These are phyloP conservation scores for Limnephilus marmoratus DNA, from an alignment of 2,888 invertebrate genomes.

Conservation along the genomic window DNA sequence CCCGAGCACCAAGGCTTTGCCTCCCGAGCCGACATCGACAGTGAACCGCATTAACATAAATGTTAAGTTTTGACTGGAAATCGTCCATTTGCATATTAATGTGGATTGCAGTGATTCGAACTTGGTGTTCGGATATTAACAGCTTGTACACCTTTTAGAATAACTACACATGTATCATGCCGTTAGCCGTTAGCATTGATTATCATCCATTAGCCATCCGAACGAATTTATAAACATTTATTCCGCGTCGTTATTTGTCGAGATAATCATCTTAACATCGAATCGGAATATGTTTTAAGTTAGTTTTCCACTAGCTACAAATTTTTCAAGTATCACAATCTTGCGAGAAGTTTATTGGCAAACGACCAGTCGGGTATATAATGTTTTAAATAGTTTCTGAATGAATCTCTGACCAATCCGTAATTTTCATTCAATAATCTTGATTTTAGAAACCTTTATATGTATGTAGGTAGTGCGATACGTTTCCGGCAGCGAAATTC, in stretches of 20 bases:
- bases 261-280: conserved; percentile 26
- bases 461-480: not conserved
- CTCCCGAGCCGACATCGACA: not conserved
- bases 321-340: not conserved
- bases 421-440: not conserved
- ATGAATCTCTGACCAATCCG: not conserved
- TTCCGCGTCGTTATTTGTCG: conserved; percentile 11
- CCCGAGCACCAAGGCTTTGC: not conserved
- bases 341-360: not conserved
- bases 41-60: conserved; percentile 10
- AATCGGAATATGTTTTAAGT: conserved; percentile 6
- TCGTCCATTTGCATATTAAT: conserved; percentile 55
- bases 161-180: conserved; percentile 12
- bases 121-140: conserved; percentile 21
- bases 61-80: conserved; percentile 47
- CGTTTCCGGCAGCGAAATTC: not conserved
- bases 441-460: not conserved
- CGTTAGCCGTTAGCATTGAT: conserved; percentile 37
- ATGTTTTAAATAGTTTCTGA: not conserved
- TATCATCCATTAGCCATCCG: not conserved
- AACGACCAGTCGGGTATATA: not conserved
- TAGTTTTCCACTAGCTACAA: not conserved
- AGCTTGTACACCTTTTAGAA: conserved; percentile 36
- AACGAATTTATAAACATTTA: conserved; percentile 29
- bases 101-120: conserved; percentile 45